phyloP scores from a whole-genome alignment of 2,797 vertebrate species.

The Eulemur mongoz region DNA sequence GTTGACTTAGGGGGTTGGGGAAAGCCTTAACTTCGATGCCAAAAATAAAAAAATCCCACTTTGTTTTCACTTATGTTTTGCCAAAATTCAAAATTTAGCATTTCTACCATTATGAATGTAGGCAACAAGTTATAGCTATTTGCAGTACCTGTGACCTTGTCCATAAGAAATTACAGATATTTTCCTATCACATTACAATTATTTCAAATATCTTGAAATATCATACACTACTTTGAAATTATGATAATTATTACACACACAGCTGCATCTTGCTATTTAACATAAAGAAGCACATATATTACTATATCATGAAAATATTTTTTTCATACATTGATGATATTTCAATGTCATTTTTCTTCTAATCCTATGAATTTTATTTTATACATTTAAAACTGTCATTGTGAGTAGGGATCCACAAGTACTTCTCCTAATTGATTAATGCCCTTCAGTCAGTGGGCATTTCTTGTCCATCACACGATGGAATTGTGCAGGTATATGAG shows the following conservation, averaged over 20 bases:
- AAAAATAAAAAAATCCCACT: background rate
- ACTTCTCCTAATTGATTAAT: background rate
- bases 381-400: background rate
- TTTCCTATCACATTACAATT: background rate
- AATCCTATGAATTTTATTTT: background rate
- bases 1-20: rapidly evolving
- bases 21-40: background rate
- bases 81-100: background rate
- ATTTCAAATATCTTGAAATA: background rate
- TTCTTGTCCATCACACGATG: background rate
- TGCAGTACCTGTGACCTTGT: background rate
- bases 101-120: background rate
- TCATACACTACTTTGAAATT: background rate
- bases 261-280: background rate
- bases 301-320: background rate
- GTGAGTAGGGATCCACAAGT: background rate
- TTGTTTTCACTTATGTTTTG: background rate
- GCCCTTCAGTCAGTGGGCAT: background rate
- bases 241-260: background rate
- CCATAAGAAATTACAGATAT: background rate
- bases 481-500: background rate
- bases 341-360: background rate
- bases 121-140: background rate
- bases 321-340: background rate
- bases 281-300: background rate